Base-by-base conservation (phyloP, 1,140 invertebrate species). In the Trichonephila clavata region DNA sequence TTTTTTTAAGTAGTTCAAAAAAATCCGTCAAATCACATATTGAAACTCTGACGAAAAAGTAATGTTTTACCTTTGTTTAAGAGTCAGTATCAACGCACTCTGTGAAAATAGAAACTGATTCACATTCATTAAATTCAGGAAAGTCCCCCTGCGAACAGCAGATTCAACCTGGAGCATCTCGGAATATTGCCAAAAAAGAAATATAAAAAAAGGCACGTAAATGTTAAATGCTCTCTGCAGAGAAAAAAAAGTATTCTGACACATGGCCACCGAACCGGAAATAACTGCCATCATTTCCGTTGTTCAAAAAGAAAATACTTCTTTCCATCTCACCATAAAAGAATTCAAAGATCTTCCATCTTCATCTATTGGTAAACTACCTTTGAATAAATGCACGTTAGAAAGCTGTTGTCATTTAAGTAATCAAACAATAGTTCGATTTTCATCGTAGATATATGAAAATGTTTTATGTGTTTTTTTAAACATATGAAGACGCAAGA, bases 261-360 rank as follows among this genome's bases (percentile, higher is more conserved):
- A 57, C 81, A 84, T 84, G 43, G 81, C 43, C 43, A 84, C 50
- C 57, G 57, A 84, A 84, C 43, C 81, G 81, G 81, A 84, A 84
- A 43, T 59, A 24, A 21, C 81, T 57, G 43, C 24, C 27, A 27
- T 65, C 27, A 86, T 27, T 86, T 65, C 14, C 24, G 57, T 77
- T 77, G 65, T 39, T 57, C 57, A 57, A 10, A 59, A 16, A 39
- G 32, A 59, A 59, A 77, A 16, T 24, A 43, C 8, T n/a, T 81
- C 16, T 16, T 50, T 50, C 50, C 50, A 50, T 50, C 7, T 50
- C 10, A 50, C 10, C 50, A 10, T 50, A 50, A 50, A 50, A 7
- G 1, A 50, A 50, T 50, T 50, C 10, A 50, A 50, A 50, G 7
- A 50, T 50, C 50, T 10, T 50, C 7, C 50, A 50, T 50, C 50